Base-by-base conservation (phyloP, 23 tunicate species). In the Trididemnum miniatum region DNA sequence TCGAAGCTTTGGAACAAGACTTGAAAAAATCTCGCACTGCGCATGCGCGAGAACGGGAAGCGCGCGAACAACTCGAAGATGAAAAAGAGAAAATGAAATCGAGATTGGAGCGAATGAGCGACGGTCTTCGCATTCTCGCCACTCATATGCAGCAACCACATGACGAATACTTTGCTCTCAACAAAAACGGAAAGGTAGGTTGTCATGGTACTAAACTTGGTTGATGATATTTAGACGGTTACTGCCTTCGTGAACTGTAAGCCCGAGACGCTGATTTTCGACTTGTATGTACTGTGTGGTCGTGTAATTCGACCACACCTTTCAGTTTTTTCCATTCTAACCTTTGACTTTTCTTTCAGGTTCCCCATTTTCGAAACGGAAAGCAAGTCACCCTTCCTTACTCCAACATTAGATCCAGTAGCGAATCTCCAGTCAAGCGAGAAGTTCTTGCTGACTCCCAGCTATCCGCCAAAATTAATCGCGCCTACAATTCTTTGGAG, bases 31-130 rank as follows among this genome's bases (percentile, higher is more conserved):
- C 75, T 49, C 84, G 88, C 1, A 71, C 59, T 77, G 88, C 90
- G 83, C 87, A 91, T 74, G 90, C 85, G 77, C 89, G 71, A 30
- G 96, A 91, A 59, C 65, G 83, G n/a, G 83, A 81, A 39, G 90
- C 90, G 5, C 84, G 96, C 20, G 84, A 85, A 82, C 44, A 38
- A 25, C 65, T 86, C 0, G 90, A 91, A 77, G 62, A 27, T n/a
- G 87, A 91, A 71, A 60, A 81, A 23, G 87, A 86, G 71, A 77
- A 76, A 1, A 65, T 86, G 81, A 76, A 86, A 76, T 18, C 44
- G 2, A 66, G 84, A 23, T 67, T 91, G 54, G 90, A 85, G 77
- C 72, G 59, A 5, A 82, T 86, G 87, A 89, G 89, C 24, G 84
- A 79, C 32, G 90, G 85, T 34, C 62, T 91, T 1, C 76, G 85